Conservation (phyloP, 2,797 vertebrate genomes). For the Acipenser transmontanus region DNA sequence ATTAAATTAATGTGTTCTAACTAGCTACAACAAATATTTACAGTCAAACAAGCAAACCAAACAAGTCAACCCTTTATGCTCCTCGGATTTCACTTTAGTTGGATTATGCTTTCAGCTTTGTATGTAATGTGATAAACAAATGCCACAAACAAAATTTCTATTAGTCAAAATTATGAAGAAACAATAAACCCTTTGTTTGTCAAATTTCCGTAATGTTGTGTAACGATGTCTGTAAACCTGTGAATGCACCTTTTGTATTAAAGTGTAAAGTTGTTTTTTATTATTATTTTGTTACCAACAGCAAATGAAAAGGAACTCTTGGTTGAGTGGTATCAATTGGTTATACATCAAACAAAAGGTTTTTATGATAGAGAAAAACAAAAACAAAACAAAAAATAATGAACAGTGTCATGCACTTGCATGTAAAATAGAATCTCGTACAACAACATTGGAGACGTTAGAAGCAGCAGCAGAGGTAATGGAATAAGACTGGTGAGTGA, state of each 20-base stretch:
- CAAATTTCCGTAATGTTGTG: constrained; percentile 41
- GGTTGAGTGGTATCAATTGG: constrained; percentile 26
- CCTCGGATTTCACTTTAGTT: not conserved
- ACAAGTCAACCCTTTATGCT: constrained; percentile 8
- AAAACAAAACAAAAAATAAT: constrained; percentile 38
- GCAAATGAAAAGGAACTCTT: constrained; percentile 27
- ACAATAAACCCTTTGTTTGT: constrained; percentile 36
- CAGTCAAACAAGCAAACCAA: constrained; percentile 6
- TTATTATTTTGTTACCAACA: constrained; percentile 31
- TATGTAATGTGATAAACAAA: constrained; percentile 32
- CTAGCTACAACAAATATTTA: constrained; percentile 29
- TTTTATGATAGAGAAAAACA: constrained; percentile 40
- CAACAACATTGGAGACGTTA: constrained; percentile 62
- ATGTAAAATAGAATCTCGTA: constrained; percentile 67
- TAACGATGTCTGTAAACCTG: too few species aligned
- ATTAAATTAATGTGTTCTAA: constrained; percentile 42
- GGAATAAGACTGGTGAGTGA: constrained; percentile 91
- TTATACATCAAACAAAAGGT: constrained; percentile 22
- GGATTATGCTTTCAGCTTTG: constrained; percentile 13
- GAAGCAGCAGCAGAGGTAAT: constrained; percentile 75
- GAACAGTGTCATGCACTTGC: constrained; percentile 81
- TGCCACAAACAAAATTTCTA: constrained; percentile 26
- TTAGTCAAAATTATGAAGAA: constrained; percentile 26
- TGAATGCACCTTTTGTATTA: constrained; percentile 62
- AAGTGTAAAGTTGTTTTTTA: constrained; percentile 37